Base-by-base conservation (phyloP, 2,113 vertebrate species). In the Apaloderma vittatum region DNA sequence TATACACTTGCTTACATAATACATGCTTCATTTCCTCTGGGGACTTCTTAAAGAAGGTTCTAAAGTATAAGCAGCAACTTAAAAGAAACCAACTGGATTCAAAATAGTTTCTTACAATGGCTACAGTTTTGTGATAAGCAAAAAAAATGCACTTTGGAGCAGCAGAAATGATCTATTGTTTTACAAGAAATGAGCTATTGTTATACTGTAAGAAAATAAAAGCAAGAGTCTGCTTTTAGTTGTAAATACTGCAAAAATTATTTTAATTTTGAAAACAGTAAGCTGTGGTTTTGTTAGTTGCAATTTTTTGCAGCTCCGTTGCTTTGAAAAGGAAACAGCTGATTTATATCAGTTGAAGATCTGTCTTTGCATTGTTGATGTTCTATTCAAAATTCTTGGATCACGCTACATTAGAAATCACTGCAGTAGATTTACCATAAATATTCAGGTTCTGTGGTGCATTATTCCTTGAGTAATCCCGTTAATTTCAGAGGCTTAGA, bases 81-180 rank as follows among this genome's bases (percentile, higher is more conserved):
- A 58, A 70, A 88, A 94, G 70, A 93, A 96, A 82, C 67, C 78
- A 86, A 21, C 51, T 34, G 57, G 48, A 51, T 36, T 75, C 63
- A 66, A 65, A 93, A 62, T 46, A 29, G 21, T 82, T 80, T 85
- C 80, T 95, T 90, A 49, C 54, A 90, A 70, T 89, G 76, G 45
- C 68, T 68, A 23, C 37, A 55, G 74, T 95, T 97, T 95, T 89
- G 84, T n/a, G 73, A 82, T 68, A 80, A 73, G 59, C 34, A 57
- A 72, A 85, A 94, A 86, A 46, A 2, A 3, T 32, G 32, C 30
- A 52, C 54, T 75, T 80, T 30, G 36, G 95, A 85, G 68, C 81
- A 93, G 86, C 82, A 86, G 95, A 94, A 97, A 94, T 2, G 7
- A 90, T 40, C 61, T 96, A 71, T 94, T 95, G 93, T 97, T 97